phyloP scores from a whole-genome alignment of 2,113 vertebrate genomes.

The Austrofundulus limnaeus region DNA sequence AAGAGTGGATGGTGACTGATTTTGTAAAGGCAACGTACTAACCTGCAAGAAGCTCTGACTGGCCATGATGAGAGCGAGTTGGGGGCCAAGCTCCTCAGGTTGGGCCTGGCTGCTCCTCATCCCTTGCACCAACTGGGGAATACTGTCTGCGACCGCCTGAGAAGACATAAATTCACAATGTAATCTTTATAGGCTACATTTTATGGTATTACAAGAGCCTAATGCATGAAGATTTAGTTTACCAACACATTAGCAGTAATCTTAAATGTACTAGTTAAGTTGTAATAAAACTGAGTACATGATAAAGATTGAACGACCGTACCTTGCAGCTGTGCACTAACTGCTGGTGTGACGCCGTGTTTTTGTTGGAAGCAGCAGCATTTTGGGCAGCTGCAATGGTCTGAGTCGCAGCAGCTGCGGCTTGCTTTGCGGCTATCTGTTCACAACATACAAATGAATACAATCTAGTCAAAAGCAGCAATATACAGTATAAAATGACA shows the following conservation, averaged over 20 bases:
- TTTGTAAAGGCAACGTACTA: conserved; percentile 5
- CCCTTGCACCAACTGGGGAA: conserved; percentile 95
- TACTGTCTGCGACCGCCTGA: conserved; percentile 93
- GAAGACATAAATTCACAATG: conserved; percentile 10
- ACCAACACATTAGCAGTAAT: background rate
- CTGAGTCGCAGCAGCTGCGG: conserved; percentile 95
- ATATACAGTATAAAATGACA: background rate
- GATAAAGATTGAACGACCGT: conserved; percentile 31
- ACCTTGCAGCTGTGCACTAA: conserved; percentile 99
- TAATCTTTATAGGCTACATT: conserved; percentile 8
- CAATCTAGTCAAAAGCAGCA: conserved; percentile 31
- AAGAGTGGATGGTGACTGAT: background rate
- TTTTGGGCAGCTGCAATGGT: conserved; percentile 98
- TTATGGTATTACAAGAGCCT: background rate
- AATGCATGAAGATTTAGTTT: background rate
- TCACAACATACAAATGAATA: conserved; percentile 39
- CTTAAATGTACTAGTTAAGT: background rate
- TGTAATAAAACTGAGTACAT: background rate
- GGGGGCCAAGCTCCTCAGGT: conserved; percentile 92
- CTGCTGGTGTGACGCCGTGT: conserved; percentile 92
- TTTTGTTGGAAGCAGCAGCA: conserved; percentile 94
- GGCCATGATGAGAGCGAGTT: conserved; percentile 93
- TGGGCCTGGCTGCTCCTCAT: conserved; percentile 95
- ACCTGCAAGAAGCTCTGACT: conserved; percentile 98
- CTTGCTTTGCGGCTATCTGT: conserved; percentile 95